These are phyloP conservation scores for Calycopis cecrops DNA, from an alignment of 1,140 invertebrate species.

Conservation along the genomic window DNA sequence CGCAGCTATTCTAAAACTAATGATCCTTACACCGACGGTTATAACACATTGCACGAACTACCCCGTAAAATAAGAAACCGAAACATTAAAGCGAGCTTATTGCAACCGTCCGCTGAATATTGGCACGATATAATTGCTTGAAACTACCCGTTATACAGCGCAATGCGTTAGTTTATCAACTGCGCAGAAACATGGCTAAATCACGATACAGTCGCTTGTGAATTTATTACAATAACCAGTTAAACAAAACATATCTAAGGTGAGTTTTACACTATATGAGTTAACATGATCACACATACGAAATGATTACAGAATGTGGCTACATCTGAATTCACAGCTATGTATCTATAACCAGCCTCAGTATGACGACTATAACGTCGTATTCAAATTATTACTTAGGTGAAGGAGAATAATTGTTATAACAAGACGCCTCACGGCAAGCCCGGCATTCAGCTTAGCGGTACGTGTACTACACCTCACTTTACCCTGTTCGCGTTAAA, in stretches of 20 bases:
- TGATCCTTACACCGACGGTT: slow-evolving; percentile 3
- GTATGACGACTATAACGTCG: slow-evolving; percentile 6
- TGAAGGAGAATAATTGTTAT: slow-evolving; percentile 1
- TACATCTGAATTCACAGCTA: background rate
- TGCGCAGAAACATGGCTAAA: no score
- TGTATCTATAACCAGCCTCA: background rate
- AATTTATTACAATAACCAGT: no score
- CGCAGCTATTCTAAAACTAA: background rate
- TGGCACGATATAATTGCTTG: background rate
- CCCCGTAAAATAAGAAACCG: slow-evolving; percentile 1
- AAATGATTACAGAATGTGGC: no score
- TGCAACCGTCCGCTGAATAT: slow-evolving; percentile 2
- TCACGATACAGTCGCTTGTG: no score
- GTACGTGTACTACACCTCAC: background rate
- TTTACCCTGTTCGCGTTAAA: no score
- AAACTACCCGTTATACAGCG: no score
- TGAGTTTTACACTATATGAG: no score
- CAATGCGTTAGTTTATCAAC: no score
- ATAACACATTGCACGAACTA: slow-evolving; percentile 4
- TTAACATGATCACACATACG: no score
- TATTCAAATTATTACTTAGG: background rate
- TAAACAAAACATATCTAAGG: no score
- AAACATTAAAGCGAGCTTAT: slow-evolving; percentile 10
- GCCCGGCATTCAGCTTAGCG: background rate
- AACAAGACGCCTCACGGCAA: slow-evolving; percentile 2